These are phyloP conservation scores for Branchellion lobata DNA, from an alignment of 2,888 invertebrate species.

Conservation along the genomic window DNA sequence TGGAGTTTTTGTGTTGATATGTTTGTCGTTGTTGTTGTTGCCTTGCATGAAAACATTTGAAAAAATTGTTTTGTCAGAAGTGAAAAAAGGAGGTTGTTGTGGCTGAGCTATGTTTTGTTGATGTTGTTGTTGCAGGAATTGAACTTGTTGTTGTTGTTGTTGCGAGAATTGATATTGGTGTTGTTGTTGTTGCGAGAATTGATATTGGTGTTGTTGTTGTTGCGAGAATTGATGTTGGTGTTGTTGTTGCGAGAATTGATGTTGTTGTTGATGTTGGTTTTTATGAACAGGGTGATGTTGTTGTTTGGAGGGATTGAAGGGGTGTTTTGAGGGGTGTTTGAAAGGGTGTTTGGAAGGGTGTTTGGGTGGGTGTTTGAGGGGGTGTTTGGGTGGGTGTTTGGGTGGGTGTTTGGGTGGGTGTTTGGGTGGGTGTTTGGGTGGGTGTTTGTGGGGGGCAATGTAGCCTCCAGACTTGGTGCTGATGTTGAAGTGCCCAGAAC, in stretches of 20 bases:
- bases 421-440: neutral
- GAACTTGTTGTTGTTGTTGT: conserved; percentile 10
- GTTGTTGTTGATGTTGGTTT: neutral
- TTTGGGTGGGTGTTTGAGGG: too few species aligned
- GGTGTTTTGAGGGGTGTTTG: too few species aligned
- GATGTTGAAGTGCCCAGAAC: neutral
- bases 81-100: too few species aligned
- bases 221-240: neutral
- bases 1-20: neutral
- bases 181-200: neutral
- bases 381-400: too few species aligned
- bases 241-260: too few species aligned
- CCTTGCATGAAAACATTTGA: neutral
- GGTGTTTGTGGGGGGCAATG: neutral
- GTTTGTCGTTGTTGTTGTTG: neutral
- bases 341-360: too few species aligned
- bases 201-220: neutral
- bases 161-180: neutral
- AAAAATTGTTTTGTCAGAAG: neutral
- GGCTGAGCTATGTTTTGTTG: neutral
- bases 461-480: neutral
- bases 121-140: neutral
- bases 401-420: neutral
- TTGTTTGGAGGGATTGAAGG: neutral
- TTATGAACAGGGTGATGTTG: neutral